Conservation (phyloP, 2,888 invertebrate species). For the Mactromeris polynyma region DNA sequence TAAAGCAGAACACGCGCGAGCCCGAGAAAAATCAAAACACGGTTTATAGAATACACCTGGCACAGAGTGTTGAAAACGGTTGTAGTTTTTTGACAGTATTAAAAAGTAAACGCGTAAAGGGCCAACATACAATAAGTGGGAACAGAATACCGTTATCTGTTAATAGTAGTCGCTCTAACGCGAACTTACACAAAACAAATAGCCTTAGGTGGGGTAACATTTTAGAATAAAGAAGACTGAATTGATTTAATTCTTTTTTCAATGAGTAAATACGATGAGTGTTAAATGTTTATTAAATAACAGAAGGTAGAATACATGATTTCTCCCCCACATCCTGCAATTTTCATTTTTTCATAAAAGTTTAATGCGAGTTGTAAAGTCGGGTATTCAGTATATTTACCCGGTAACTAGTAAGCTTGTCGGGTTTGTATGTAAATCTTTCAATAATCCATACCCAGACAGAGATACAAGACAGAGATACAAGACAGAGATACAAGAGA, state of each 20-base stretch:
- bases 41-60: neutral
- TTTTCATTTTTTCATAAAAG: neutral
- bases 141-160: slow-evolving; percentile 1
- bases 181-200: neutral
- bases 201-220: neutral
- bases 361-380: neutral
- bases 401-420: neutral
- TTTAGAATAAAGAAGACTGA: neutral
- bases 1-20: too few species aligned
- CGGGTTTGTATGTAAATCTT: neutral
- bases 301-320: neutral
- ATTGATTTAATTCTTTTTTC: neutral
- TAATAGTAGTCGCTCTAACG: neutral
- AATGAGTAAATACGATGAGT: neutral
- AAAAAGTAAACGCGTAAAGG: neutral
- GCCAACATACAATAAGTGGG: neutral
- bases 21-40: too few species aligned
- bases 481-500: too few species aligned
- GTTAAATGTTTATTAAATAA: neutral
- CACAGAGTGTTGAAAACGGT: neutral
- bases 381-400: neutral
- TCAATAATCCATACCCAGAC: too few species aligned
- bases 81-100: slow-evolving; percentile 6
- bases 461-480: too few species aligned
- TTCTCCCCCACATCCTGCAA: neutral